Evolutionary conservation across 1,140 invertebrate genomes (phyloP), one percentile per base, ranked within the genome.

Genomic region (Temnothorax longispinosus): DNA sequence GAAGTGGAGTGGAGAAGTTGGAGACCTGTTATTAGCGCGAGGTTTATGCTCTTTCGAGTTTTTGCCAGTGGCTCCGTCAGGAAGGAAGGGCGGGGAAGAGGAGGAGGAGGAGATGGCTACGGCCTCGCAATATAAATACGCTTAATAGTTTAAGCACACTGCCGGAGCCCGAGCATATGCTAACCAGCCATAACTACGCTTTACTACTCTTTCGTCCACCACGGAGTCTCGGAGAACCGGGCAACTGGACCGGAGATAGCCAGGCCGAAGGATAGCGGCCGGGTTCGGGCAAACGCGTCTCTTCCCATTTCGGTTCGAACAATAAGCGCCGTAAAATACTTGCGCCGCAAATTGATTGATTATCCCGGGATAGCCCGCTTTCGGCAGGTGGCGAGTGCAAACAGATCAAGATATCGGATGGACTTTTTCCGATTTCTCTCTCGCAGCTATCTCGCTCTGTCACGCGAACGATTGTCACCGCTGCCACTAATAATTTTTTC

Each of bases 91-190:
- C 27, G 27, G 27, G 76, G 85, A 87, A 74, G 75, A 74, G 81
- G 78, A 32, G 78, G 67, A 85, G 75, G 91, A 75, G 76, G 91
- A 94, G 92, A 94, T 91, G 93, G 90, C 88, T 91, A 91, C 90
- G 91, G 92, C 90, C 90, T 94, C 93, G 94, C 93, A 95, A 95
- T 95, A 95, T 95, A 95, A 95, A 95, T 95, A 95, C 94, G 93
- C 93, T 95, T 95, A 94, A 95, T 95, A 95, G 94, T 95, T 95
- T 95, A 95, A 95, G 94, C 93, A 94, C 93, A 94, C 93, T 92
- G 92, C 91, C 90, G 87, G 90, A 90, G 88, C 91, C 87, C 85
- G 64, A 84, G 92, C 92, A 92, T 95, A 95, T 95, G 94, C 94
- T 95, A 95, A 95, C 94, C 94, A 95, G 94, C 93, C 92, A 94